Percentiles rank a stretch among this genome's conserved stretches.
These are phyloP conservation scores for Mormyrops boulengeri DNA, from an alignment of 2,797 vertebrate species.

Conservation along the genomic window DNA sequence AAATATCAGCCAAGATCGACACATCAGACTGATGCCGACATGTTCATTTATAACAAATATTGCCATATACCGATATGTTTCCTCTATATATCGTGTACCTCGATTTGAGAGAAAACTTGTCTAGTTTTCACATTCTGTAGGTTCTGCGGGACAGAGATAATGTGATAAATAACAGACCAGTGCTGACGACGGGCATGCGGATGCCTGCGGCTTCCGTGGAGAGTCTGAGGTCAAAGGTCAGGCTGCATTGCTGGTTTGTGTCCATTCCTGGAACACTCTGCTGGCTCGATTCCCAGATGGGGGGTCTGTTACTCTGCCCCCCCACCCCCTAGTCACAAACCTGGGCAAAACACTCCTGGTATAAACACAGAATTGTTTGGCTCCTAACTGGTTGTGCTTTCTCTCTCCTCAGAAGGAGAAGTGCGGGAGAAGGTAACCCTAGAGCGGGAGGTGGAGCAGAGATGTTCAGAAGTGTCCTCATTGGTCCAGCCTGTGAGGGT, in stretches of 20 bases:
- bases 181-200: neutral
- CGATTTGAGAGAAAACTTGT: neutral
- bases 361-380: neutral
- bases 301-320: neutral
- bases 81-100: neutral
- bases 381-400: neutral
- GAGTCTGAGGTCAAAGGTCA: slow-evolving; percentile 15
- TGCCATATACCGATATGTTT: neutral
- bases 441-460: slow-evolving; percentile 67
- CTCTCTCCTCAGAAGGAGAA: slow-evolving; percentile 58
- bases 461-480: slow-evolving; percentile 52
- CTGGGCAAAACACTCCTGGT: neutral
- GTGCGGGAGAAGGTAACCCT: slow-evolving; percentile 61
- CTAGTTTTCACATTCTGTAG: neutral
- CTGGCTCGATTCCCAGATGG: neutral
- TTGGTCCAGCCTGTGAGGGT: slow-evolving; percentile 48
- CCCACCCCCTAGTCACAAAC: neutral
- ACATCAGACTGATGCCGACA: neutral
- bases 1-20: neutral
- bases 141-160: neutral
- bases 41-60: neutral
- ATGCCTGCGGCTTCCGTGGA: neutral
- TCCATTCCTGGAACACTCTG: neutral
- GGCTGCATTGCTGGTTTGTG: neutral
- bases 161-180: neutral